Conservation (phyloP, 2,797 vertebrate genomes). For the Percopsis omiscomaycus region DNA sequence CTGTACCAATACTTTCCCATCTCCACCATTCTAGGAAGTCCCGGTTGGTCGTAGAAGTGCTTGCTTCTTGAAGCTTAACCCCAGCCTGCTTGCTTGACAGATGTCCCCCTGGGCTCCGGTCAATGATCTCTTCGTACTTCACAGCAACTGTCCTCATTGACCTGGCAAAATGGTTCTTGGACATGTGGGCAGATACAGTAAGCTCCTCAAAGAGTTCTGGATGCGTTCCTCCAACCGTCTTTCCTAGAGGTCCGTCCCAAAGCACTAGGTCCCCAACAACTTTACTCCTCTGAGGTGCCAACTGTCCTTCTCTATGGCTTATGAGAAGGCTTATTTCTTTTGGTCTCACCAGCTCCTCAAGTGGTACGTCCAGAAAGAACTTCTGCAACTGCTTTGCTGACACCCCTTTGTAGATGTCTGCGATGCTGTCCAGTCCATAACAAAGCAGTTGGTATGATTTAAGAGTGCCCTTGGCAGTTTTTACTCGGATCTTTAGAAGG, state of each 20-base stretch:
- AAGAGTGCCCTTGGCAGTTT: background rate
- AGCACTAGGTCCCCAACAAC: conserved; percentile 21
- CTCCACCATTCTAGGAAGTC: conserved; percentile 29
- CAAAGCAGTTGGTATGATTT: conserved; percentile 20
- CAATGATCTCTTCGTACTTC: conserved; percentile 10
- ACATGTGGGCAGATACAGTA: too few species aligned
- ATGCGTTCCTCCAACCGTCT: background rate
- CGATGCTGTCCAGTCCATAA: conserved; percentile 36
- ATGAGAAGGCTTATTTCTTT: conserved; percentile 10
- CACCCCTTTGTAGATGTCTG: conserved; percentile 1
- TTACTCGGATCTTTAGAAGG: conserved; percentile 22
- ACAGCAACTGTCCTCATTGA: background rate
- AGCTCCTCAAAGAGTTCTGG: background rate
- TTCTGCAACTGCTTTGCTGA: conserved; percentile 12
- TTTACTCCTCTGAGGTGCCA: conserved; percentile 12
- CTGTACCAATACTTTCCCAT: conserved; percentile 15
- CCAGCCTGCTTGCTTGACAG: background rate
- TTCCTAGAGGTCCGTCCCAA: conserved; percentile 22
- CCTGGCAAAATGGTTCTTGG: too few species aligned
- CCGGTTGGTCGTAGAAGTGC: background rate
- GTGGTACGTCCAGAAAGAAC: conserved; percentile 23
- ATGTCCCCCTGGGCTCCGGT: background rate
- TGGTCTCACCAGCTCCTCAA: conserved; percentile 16
- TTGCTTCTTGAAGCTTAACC: conserved; percentile 1
- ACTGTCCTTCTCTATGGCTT: conserved; percentile 23